Conservation (phyloP, 1,140 invertebrate species). For the Berghia stephanieae region DNA sequence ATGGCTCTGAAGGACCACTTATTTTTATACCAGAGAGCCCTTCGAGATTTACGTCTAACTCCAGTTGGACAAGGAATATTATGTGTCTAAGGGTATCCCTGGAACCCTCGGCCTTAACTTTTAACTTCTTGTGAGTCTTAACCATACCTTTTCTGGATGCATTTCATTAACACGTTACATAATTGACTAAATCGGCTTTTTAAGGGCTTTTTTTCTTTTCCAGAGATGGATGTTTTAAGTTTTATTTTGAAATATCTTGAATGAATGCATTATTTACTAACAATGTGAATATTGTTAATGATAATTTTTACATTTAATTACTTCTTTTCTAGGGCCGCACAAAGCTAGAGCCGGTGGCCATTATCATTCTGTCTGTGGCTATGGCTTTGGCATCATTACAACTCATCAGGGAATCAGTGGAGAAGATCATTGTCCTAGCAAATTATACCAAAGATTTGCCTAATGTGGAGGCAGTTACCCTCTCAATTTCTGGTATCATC, state of each 20-base stretch:
- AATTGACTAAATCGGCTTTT: no score
- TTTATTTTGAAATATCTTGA: not conserved
- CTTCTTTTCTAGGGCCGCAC: no score
- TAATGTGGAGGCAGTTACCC: slow-evolving; percentile 51
- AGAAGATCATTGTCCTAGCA: slow-evolving; percentile 53
- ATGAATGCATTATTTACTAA: not conserved
- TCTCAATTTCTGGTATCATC: slow-evolving; percentile 62
- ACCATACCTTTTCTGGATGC: no score
- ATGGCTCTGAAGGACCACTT: no score
- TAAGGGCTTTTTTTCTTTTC: not conserved
- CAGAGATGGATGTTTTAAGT: not conserved
- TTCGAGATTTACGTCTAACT: no score
- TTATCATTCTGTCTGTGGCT: slow-evolving; percentile 66
- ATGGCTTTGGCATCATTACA: slow-evolving; percentile 68
- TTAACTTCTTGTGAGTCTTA: no score
- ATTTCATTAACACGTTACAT: no score
- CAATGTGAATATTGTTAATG: not conserved
- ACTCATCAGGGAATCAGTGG: slow-evolving; percentile 64
- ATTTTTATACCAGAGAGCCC: no score
- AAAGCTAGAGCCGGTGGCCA: slow-evolving; percentile 66
- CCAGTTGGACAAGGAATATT: no score
- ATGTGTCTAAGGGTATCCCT: no score
- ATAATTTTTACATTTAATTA: no score
- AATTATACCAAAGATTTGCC: slow-evolving; percentile 29
- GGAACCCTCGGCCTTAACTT: no score